Percentiles rank a stretch among this genome's conserved stretches.
Evolutionary conservation across 2,797 vertebrate genomes (phyloP).

Genomic region (Coracias cyanogaster): DNA sequence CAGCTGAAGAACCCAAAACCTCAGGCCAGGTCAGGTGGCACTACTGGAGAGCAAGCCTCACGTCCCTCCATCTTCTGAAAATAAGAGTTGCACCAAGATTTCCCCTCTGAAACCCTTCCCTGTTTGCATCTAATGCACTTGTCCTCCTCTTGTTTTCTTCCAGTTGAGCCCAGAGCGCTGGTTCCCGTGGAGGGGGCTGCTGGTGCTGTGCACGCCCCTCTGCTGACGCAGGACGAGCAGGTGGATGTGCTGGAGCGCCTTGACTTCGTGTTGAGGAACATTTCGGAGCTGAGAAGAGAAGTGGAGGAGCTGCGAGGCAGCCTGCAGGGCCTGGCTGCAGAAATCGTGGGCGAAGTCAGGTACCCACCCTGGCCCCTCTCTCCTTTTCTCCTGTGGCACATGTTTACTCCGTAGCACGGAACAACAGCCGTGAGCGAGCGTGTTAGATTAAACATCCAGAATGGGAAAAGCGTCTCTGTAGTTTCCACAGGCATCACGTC

Average conservation of each 20-base stretch:
- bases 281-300: constrained; percentile 85
- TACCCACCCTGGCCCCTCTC: background rate
- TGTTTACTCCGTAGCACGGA: fast-evolving
- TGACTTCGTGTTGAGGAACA: constrained; percentile 87
- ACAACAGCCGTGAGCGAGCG: fast-evolving
- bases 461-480: background rate
- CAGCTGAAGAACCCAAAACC: background rate
- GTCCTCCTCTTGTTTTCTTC: background rate
- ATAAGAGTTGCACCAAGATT: background rate
- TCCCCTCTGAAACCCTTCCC: background rate
- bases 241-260: constrained; percentile 87
- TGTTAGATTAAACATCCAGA: background rate
- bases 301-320: constrained; percentile 88
- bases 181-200: constrained; percentile 69
- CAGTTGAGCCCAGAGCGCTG: constrained; percentile 47
- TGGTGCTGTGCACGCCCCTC: background rate
- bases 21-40: background rate
- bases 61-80: background rate
- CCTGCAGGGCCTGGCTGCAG: constrained; percentile 85
- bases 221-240: constrained; percentile 79
- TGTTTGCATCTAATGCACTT: fast-evolving
- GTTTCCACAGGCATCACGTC: fast-evolving
- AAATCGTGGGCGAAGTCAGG: constrained; percentile 92
- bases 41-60: fast-evolving
- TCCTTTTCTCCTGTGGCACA: fast-evolving